Evolutionary conservation across 1,140 invertebrate species (phyloP), one percentile per base, ranked within the genome.

Genomic region (Bombus vancouverensis): DNA sequence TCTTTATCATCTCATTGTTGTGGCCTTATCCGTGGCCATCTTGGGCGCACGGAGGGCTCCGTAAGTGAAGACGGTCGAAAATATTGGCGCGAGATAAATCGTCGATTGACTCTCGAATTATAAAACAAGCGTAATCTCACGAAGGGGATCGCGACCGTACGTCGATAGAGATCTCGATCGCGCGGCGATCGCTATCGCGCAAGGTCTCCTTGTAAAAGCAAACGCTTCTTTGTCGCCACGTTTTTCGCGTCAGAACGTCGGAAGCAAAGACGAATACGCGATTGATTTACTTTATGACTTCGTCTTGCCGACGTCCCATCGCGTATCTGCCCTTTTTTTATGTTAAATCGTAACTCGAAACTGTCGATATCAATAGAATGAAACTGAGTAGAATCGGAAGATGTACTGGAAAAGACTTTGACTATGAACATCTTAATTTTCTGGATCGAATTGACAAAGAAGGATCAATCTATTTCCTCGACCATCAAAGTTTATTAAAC

Each of bases 1-100:
- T 85, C 84, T 81, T 85, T 85, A 85, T 81, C 84, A 81, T 85
- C 84, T 85, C 79, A 85, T 85, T 85, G 84, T 85, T 74, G 59
- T 10, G 2, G 12, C 34, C 47, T 74, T 85, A 85, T 85, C 83
- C 71, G 13, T 12, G 78, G 59, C 37, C 78, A 85, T 85, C 84
- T 74, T 22, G 68, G 25, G 44, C 59, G 73, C 15, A 4, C 44
- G 32, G 42, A 47, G 32, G 25, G 8, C 44, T 42, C 59, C 12
- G 42, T 39, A 62, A 59, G 77, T 22, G 77, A 57, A 74, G 83
- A 81, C 78, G 71, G 32, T 81, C 44, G 44, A 57, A 85, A 84
- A 65, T 71, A 73, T 74, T 12, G 59, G 13, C 70, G 84, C 84
- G 84, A 65, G 84, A 85, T 85, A 81, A 85, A 85, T 85, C 84